These are phyloP conservation scores for Aphidius colemani DNA, from an alignment of 2,888 invertebrate species.

Conservation along the genomic window DNA sequence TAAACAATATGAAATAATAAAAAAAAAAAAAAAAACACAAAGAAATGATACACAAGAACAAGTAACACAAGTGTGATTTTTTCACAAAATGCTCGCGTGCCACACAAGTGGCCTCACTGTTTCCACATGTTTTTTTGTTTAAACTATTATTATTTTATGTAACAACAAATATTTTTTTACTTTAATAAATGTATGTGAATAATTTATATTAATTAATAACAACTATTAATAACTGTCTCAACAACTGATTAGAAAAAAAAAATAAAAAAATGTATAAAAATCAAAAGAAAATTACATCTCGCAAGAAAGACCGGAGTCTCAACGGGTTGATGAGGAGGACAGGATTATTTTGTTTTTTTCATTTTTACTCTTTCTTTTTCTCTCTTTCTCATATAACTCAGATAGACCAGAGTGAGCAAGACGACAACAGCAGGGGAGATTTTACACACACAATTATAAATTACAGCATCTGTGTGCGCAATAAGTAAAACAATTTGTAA, in stretches of 20 bases:
- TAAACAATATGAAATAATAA: no score
- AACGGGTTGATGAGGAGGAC: conserved; percentile 23
- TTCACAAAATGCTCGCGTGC: not conserved
- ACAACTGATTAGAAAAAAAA: conserved; percentile 18
- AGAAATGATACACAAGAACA: no score
- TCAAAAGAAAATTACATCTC: conserved; percentile 43
- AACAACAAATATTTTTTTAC: not conserved
- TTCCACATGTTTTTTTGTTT: conserved; percentile 9
- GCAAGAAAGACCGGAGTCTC: conserved; percentile 45
- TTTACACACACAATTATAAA: no score
- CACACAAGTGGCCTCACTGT: conserved; percentile 1
- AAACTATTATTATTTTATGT: not conserved
- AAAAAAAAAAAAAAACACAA: no score
- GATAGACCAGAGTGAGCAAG: no score
- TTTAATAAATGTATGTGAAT: not conserved
- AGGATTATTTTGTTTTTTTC: not conserved
- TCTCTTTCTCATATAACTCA: not conserved
- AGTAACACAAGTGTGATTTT: no score
- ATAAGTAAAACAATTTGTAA: no score
- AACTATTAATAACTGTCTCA: no score
- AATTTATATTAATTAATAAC: no score
- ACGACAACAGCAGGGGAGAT: no score
- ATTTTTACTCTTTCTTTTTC: not conserved
- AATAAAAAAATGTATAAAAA: conserved; percentile 29
- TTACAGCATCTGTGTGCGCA: no score